Percentiles rank a stretch among this genome's conserved stretches.
Evolutionary conservation across 2,113 vertebrate species (phyloP).

Genomic region (Gallinago undulata): DNA sequence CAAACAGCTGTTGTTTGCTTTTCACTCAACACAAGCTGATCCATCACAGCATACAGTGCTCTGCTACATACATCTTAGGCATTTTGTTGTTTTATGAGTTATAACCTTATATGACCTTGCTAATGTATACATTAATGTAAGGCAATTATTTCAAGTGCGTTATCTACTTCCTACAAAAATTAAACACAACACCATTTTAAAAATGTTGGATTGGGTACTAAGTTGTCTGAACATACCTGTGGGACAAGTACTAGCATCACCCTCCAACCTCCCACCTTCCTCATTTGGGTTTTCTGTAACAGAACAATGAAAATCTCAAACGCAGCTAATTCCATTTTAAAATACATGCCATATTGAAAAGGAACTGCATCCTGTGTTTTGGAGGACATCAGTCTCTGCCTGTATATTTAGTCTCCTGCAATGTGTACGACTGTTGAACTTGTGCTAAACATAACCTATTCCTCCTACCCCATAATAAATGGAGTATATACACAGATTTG

Average conservation of each 20-base stretch:
- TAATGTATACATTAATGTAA: fast-evolving
- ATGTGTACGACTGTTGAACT: neutral
- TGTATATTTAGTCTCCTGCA: neutral
- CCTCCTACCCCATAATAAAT: neutral
- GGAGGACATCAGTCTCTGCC: neutral
- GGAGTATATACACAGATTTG: neutral
- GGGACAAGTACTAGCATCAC: neutral
- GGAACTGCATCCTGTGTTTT: neutral
- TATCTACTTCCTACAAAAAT: neutral
- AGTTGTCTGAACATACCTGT: neutral
- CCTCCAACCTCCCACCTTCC: neutral
- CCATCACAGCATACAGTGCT: neutral
- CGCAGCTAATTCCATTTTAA: neutral
- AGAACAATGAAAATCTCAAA: neutral
- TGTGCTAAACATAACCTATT: neutral
- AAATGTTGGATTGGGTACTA: neutral
- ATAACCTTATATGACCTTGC: neutral
- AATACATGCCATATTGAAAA: neutral
- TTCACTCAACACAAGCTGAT: neutral
- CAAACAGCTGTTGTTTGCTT: neutral
- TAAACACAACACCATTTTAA: neutral
- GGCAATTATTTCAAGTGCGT: neutral
- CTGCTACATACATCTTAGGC: neutral
- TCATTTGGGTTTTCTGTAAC: neutral
- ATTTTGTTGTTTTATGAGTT: neutral